Evolutionary conservation across 2,797 vertebrate genomes (phyloP).

Genomic region (Spea hammondii): DNA sequence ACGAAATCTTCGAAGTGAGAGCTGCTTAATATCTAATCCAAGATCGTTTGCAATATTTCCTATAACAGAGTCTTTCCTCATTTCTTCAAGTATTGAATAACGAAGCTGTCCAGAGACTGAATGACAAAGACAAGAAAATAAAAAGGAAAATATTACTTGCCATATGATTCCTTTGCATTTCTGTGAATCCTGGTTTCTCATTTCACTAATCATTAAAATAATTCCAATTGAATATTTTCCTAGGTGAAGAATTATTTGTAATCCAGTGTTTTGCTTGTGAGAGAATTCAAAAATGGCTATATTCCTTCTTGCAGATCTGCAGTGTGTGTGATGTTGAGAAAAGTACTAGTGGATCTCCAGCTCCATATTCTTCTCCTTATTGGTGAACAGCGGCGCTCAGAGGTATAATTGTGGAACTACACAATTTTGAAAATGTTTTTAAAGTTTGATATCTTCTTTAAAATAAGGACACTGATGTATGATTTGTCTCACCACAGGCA

Average conservation of each 20-base stretch:
- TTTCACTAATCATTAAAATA: no score
- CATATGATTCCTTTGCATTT: conserved; percentile 25
- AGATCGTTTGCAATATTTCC: conserved; percentile 35
- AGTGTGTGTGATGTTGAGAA: background rate
- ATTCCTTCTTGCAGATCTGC: conserved; percentile 5
- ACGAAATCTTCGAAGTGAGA: conserved; percentile 30
- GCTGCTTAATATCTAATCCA: conserved; percentile 33
- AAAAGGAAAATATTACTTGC: conserved; percentile 27
- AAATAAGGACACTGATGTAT: no score
- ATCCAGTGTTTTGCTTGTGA: background rate
- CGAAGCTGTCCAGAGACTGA: conserved; percentile 36
- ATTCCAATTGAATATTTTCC: no score
- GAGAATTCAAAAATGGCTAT: conserved; percentile 4
- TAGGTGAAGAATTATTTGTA: conserved; percentile 9
- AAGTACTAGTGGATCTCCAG: conserved; percentile 19
- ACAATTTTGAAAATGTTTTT: conserved; percentile 11
- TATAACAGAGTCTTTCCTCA: conserved; percentile 35
- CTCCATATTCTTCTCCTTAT: conserved; percentile 13
- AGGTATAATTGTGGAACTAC: conserved; percentile 62
- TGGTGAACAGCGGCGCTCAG: conserved; percentile 70
- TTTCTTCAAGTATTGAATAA: conserved; percentile 41
- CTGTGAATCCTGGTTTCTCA: background rate
- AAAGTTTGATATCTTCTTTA: no score
- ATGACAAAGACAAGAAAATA: conserved; percentile 30
- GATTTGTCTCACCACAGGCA: no score